These are phyloP conservation scores for Drosophila pruinosa DNA, from an alignment of 1,140 invertebrate species.

Conservation along the genomic window DNA sequence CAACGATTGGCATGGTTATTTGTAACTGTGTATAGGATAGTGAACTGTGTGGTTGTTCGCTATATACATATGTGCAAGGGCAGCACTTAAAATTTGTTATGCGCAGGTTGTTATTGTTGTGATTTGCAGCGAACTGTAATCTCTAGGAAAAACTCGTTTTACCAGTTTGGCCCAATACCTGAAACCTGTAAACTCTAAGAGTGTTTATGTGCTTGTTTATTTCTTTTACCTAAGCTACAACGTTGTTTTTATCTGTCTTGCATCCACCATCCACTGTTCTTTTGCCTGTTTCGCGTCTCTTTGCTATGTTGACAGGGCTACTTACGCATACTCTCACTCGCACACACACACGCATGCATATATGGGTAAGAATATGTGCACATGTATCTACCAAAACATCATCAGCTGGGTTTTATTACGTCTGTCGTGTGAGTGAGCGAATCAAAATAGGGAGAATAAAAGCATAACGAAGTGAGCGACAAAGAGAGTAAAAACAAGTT, in stretches of 20 bases:
- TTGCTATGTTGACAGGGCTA: slow-evolving; percentile 21
- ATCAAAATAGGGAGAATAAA: slow-evolving; percentile 16
- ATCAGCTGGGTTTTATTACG: slow-evolving; percentile 76
- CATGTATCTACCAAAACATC: slow-evolving; percentile 66
- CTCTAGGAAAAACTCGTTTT: slow-evolving; percentile 68
- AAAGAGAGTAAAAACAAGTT: slow-evolving; percentile 52
- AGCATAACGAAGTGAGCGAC: slow-evolving; percentile 7
- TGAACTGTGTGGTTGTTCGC: neutral
- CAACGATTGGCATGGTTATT: slow-evolving; percentile 24
- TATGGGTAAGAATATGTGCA: too few species aligned
- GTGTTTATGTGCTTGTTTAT: slow-evolving; percentile 34
- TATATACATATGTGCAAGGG: slow-evolving; percentile 34
- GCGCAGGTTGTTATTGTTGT: slow-evolving; percentile 35
- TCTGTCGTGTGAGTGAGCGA: slow-evolving; percentile 39
- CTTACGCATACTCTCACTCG: slow-evolving; percentile 6
- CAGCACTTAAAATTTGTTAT: slow-evolving; percentile 22
- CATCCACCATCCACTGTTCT: slow-evolving; percentile 28
- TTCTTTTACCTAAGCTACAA: slow-evolving; percentile 46
- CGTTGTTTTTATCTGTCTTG: slow-evolving; percentile 25
- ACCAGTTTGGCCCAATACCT: slow-evolving; percentile 49
- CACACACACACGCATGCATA: neutral
- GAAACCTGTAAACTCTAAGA: slow-evolving; percentile 44
- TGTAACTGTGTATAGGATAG: neutral
- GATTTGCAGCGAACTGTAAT: slow-evolving; percentile 53
- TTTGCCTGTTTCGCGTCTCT: slow-evolving; percentile 27